A percentile compares a stretch with the other conserved stretches of the same genome.
These are phyloP conservation scores for Parauchenoglanis punctatus DNA, from an alignment of 2,797 vertebrate species.

Conservation along the genomic window DNA sequence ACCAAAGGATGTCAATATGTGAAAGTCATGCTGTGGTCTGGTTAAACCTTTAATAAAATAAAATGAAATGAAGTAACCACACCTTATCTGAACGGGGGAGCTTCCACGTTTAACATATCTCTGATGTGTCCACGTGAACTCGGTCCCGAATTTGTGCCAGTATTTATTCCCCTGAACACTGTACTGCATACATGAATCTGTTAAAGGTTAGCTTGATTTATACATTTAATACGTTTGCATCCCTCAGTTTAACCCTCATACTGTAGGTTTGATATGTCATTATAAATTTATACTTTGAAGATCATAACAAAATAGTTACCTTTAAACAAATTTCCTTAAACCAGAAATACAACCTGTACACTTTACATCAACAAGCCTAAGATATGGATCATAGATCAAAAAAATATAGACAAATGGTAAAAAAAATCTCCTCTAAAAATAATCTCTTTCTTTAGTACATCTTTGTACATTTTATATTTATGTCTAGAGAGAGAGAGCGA, in stretches of 20 bases:
- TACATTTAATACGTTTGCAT: conserved; percentile 20
- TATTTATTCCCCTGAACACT: conserved; percentile 18
- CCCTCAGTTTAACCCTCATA: conserved; percentile 41
- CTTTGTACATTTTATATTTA: conserved; percentile 13
- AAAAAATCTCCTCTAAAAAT: conserved; percentile 57
- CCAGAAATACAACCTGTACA: conserved; percentile 40
- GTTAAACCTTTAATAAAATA: neutral
- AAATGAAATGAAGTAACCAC: neutral
- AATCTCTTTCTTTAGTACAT: conserved; percentile 54
- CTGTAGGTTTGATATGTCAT: conserved; percentile 43
- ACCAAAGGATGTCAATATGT: neutral
- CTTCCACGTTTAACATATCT: neutral
- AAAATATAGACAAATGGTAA: conserved; percentile 31
- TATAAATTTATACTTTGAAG: conserved; percentile 39
- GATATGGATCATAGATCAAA: conserved; percentile 47
- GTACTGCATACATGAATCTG: conserved; percentile 8
- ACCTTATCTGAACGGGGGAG: neutral
- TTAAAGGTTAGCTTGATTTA: conserved; percentile 17
- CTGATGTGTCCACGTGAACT: neutral
- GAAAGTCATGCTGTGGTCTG: neutral
- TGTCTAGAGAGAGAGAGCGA: neutral
- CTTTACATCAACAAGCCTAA: conserved; percentile 41
- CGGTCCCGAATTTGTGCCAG: neutral
- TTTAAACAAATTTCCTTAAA: conserved; percentile 42
- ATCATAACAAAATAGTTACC: conserved; percentile 38